These are phyloP conservation scores for Achatina immaculata DNA, from an alignment of 1,140 invertebrate species.

Conservation along the genomic window DNA sequence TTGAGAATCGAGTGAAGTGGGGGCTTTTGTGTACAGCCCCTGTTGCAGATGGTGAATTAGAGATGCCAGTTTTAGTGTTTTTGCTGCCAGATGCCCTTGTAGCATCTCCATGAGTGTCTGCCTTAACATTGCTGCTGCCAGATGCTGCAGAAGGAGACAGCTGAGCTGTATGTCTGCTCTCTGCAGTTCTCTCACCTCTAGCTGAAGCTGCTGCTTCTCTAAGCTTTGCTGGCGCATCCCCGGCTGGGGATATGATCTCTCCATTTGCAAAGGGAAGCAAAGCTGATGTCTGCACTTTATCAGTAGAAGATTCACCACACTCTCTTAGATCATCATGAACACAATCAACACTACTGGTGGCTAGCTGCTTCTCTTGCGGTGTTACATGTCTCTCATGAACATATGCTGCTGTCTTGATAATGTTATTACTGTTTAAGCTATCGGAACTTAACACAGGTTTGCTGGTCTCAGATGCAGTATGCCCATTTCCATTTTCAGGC, in stretches of 20 bases:
- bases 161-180: not conserved
- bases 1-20: constrained; percentile 37
- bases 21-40: constrained; percentile 20
- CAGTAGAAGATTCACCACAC: not conserved
- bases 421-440: constrained; percentile 12
- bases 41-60: not conserved
- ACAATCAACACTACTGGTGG: not conserved
- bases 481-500: not conserved
- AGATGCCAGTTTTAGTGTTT: constrained; percentile 1
- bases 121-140: not conserved
- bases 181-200: not conserved
- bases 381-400: not conserved
- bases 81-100: not conserved
- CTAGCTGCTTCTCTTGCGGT: not conserved
- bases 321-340: not conserved
- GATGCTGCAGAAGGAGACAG: not conserved
- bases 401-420: not conserved
- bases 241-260: constrained; percentile 27
- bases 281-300: not conserved
- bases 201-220: not conserved
- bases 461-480: not conserved
- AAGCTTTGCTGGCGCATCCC: constrained; percentile 16
- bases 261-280: not conserved
- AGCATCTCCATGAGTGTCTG: not conserved
- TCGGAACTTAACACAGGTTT: not conserved